These are phyloP conservation scores for Chaetoderma sp. DNA, from an alignment of 2,888 invertebrate species.

Conservation along the genomic window DNA sequence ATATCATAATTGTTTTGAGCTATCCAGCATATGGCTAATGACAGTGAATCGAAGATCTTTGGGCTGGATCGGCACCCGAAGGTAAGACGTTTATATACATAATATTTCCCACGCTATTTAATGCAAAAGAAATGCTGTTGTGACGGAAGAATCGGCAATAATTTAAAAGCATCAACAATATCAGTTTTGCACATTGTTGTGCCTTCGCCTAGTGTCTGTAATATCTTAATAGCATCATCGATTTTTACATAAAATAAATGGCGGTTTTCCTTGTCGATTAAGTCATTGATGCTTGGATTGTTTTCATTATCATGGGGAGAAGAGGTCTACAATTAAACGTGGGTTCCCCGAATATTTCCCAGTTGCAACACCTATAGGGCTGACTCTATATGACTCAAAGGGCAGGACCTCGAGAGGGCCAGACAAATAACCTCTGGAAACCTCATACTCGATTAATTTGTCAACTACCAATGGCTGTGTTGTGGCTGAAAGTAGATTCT, in stretches of 20 bases:
- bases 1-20: conserved; percentile 7
- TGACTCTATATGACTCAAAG: too few species aligned
- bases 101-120: conserved; percentile 13
- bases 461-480: too few species aligned
- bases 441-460: too few species aligned
- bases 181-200: conserved; percentile 29
- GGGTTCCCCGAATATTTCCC: too few species aligned
- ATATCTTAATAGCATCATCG: conserved; percentile 35
- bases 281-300: conserved; percentile 29
- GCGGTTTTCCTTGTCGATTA: conserved; percentile 35
- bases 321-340: conserved; percentile 36
- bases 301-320: conserved; percentile 29
- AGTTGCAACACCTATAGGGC: too few species aligned
- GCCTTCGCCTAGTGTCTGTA: conserved; percentile 13
- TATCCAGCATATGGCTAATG: conserved; percentile 19
- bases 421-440: too few species aligned
- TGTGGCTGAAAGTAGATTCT: too few species aligned
- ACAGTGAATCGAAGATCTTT: conserved; percentile 19
- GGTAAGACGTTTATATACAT: conserved; percentile 14
- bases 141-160: conserved; percentile 1
- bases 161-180: conserved; percentile 23
- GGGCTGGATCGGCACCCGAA: conserved; percentile 20
- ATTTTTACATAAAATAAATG: conserved; percentile 29
- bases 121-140: conserved; percentile 2
- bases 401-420: too few species aligned